phyloP scores from a whole-genome alignment of 1,140 invertebrate genomes.

The Drosophila leontia region DNA sequence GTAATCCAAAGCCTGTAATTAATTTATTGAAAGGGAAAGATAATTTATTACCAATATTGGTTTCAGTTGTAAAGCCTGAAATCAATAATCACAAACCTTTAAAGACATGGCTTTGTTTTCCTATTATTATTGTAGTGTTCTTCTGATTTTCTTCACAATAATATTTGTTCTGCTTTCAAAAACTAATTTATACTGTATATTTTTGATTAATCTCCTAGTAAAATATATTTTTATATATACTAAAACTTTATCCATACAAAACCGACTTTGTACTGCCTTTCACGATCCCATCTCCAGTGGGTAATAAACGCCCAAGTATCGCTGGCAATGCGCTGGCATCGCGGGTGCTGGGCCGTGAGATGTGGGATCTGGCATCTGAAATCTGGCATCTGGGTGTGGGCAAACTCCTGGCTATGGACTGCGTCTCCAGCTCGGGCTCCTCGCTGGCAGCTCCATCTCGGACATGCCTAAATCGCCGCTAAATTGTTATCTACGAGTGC shows the following conservation, averaged over 20 bases:
- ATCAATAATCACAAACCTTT: not conserved
- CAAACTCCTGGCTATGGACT: slow-evolving; percentile 14
- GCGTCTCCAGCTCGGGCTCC: not conserved
- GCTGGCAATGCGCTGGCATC: slow-evolving; percentile 24
- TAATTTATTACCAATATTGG: not conserved
- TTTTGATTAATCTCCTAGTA: not conserved
- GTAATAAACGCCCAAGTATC: slow-evolving; percentile 1
- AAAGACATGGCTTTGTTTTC: too few species aligned
- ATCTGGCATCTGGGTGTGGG: slow-evolving; percentile 46
- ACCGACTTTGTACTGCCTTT: not conserved
- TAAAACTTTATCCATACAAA: not conserved
- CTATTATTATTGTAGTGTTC: not conserved
- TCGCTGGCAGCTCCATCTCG: slow-evolving; percentile 36
- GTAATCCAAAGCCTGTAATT: not conserved
- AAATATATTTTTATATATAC: not conserved
- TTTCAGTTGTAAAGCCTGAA: not conserved
- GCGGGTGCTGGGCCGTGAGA: slow-evolving; percentile 61
- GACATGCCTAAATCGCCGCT: slow-evolving; percentile 81
- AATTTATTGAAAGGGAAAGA: not conserved
- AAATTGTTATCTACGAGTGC: slow-evolving; percentile 84
- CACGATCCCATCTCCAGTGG: slow-evolving; percentile 26
- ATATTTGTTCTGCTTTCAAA: not conserved
- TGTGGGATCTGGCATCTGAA: slow-evolving; percentile 49
- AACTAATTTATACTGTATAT: not conserved
- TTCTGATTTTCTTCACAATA: not conserved